Percentiles rank a stretch among this genome's conserved stretches.
Conservation (phyloP, 2,888 invertebrate species). For the Lepidochrysops patricia region DNA sequence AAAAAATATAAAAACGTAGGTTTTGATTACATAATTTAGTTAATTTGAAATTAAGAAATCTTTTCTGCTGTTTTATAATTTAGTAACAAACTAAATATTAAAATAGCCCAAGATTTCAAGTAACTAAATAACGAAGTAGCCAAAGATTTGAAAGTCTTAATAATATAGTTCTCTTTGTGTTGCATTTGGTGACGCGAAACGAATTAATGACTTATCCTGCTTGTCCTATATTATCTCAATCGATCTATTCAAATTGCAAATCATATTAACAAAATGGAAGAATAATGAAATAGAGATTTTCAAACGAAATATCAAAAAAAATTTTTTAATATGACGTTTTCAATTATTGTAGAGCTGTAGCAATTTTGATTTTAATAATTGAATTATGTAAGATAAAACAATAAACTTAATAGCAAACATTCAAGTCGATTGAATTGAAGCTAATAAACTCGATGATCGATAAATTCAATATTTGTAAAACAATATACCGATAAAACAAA, state of each 20-base stretch:
- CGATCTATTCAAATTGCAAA: neutral
- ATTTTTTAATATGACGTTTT: too few species aligned
- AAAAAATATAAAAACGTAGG: too few species aligned
- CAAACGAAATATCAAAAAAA: neutral
- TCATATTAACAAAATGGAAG: neutral
- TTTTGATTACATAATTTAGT: too few species aligned
- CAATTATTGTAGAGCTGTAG: too few species aligned
- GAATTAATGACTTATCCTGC: neutral
- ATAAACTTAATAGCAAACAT: neutral
- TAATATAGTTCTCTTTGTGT: neutral
- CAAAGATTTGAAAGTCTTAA: neutral
- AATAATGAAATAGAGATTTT: neutral
- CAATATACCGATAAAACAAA: constrained; percentile 12
- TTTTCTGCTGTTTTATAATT: too few species aligned
- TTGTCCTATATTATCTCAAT: neutral
- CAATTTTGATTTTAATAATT: too few species aligned
- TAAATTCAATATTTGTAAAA: constrained; percentile 6
- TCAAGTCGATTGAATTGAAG: neutral
- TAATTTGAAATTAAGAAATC: too few species aligned
- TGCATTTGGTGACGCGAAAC: neutral
- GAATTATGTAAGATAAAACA: too few species aligned
- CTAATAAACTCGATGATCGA: neutral
- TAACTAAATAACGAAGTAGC: too few species aligned
- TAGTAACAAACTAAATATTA: too few species aligned
- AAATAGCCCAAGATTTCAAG: too few species aligned